A percentile compares a stretch with the other conserved stretches of the same genome.
These are phyloP conservation scores for Xyrichtys novacula DNA, from an alignment of 2,797 vertebrate species.

Conservation along the genomic window DNA sequence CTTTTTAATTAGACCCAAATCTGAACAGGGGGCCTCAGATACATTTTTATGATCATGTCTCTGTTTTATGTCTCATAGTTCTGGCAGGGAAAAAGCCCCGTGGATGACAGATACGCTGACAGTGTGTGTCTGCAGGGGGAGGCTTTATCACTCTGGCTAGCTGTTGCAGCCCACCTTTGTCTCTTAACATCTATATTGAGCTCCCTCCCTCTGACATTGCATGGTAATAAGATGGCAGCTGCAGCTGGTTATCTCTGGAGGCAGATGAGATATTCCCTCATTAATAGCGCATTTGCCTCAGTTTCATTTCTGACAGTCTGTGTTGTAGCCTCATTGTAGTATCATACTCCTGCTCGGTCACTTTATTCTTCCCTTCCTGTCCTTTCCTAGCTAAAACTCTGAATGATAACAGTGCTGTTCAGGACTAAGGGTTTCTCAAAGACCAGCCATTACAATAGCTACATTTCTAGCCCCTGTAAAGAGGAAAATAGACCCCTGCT, in stretches of 20 bases:
- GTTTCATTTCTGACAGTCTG: constrained; percentile 47
- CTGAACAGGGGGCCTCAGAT: constrained; percentile 15
- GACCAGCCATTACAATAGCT: constrained; percentile 57
- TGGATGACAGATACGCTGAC: constrained; percentile 6
- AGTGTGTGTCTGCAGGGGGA: constrained; percentile 11
- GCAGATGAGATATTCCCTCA: constrained; percentile 64
- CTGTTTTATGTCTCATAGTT: constrained; percentile 14
- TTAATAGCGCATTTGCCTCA: constrained; percentile 57
- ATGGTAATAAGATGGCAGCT: constrained; percentile 47
- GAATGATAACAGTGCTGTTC: constrained; percentile 26
- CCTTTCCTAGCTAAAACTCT: constrained; percentile 17
- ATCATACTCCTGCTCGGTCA: background rate
- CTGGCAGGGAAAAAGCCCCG: constrained; percentile 19
- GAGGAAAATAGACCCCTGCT: constrained; percentile 47
- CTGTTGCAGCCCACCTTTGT: constrained; percentile 50
- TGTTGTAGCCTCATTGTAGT: constrained; percentile 32
- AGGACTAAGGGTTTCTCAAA: constrained; percentile 41
- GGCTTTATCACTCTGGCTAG: constrained; percentile 31
- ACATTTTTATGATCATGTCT: constrained; percentile 25
- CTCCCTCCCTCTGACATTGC: constrained; percentile 43
- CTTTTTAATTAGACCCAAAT: constrained; percentile 56
- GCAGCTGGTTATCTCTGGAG: constrained; percentile 59
- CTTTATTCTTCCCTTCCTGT: constrained; percentile 6
- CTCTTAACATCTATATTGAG: constrained; percentile 59
- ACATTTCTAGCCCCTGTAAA: constrained; percentile 48